Evolutionary conservation across 2,888 invertebrate species (phyloP).

Genomic region (Idaea dimidiata): DNA sequence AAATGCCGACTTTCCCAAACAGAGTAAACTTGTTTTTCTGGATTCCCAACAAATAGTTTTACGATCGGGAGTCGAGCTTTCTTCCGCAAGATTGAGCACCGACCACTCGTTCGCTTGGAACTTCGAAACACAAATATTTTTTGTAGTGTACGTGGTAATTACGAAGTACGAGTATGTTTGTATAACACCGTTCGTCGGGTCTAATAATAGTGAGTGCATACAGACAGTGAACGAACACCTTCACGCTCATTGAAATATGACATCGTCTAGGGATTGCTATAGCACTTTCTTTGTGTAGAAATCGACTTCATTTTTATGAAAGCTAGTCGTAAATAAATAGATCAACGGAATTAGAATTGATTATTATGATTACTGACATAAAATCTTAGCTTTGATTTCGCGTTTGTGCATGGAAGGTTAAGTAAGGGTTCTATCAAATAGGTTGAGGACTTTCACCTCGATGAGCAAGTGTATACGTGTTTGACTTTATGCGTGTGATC

Average conservation of each 20-base stretch:
- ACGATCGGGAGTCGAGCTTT: conserved; percentile 1
- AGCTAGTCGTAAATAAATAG: too few relatives aligned
- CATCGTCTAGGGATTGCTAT: conserved; percentile 22
- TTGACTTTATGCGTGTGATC: too few relatives aligned
- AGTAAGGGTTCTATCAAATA: too few relatives aligned
- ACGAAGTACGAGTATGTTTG: conserved; percentile 15
- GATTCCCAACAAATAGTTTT: neutral
- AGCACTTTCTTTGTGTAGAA: neutral
- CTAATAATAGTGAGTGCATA: conserved; percentile 27
- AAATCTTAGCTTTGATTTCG: too few relatives aligned
- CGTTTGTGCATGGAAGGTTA: neutral
- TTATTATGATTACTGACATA: too few relatives aligned
- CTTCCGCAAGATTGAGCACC: neutral
- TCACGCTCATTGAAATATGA: conserved; percentile 13
- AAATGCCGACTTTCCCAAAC: conserved; percentile 19
- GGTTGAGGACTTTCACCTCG: conserved; percentile 6
- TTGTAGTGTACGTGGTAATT: conserved; percentile 3
- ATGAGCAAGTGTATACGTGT: conserved; percentile 9
- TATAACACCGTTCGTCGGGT: conserved; percentile 16
- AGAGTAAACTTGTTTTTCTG: conserved; percentile 9
- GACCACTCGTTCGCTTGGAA: neutral
- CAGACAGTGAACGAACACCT: conserved; percentile 17
- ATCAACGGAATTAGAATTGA: too few relatives aligned
- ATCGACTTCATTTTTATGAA: neutral
- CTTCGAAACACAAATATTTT: neutral